phyloP scores from a whole-genome alignment of 2,113 vertebrate species.

The Oreochromis spilurus region DNA sequence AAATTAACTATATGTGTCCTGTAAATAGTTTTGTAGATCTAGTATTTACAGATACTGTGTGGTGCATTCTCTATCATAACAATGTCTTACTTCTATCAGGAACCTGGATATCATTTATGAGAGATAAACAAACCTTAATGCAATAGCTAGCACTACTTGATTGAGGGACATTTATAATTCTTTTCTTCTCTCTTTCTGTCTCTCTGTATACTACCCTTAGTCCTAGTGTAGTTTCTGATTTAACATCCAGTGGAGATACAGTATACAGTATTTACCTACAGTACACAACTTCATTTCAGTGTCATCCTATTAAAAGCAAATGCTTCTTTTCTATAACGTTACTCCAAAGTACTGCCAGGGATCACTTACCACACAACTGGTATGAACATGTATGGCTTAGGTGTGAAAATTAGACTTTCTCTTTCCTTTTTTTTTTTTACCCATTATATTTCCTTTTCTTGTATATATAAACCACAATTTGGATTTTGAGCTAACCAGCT shows the following conservation, averaged over 20 bases:
- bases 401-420: not conserved
- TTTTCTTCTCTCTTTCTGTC: not conserved
- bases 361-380: not conserved
- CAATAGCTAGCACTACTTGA: conserved; percentile 59
- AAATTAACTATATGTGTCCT: conserved; percentile 85
- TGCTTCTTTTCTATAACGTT: not conserved
- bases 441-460: not conserved
- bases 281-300: not conserved
- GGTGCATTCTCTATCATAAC: conserved; percentile 85
- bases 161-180: conserved; percentile 17
- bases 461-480: not conserved
- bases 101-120: conserved; percentile 81
- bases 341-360: not conserved
- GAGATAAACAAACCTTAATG: conserved; percentile 76
- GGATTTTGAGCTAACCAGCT: not conserved
- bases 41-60: conserved; percentile 84
- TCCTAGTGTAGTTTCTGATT: not conserved
- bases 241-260: conserved; percentile 3
- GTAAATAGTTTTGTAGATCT: conserved; percentile 95
- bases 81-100: conserved; percentile 89
- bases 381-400: not conserved
- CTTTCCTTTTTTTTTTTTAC: not conserved
- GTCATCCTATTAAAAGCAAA: not conserved
- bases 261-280: conserved; percentile 1
- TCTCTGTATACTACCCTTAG: conserved; percentile 5